Percentiles rank a stretch among this genome's conserved stretches.
These are phyloP conservation scores for Lamellibrachia satsuma DNA, from an alignment of 2,888 invertebrate genomes.

Conservation along the genomic window DNA sequence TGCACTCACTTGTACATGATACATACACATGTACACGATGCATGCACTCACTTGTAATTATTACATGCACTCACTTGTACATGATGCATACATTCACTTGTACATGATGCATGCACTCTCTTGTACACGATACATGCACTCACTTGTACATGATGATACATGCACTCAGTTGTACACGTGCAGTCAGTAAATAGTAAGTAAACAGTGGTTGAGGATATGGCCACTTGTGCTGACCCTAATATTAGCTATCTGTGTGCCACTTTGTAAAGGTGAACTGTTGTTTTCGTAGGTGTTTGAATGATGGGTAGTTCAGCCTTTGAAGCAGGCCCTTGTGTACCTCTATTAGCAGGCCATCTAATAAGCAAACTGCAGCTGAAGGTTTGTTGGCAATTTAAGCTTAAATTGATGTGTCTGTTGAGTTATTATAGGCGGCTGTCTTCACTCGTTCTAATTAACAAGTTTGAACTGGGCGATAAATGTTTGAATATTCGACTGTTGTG, in stretches of 20 bases:
- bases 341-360: conserved; percentile 17
- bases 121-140: no score
- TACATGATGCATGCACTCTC: no score
- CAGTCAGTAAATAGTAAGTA: background rate
- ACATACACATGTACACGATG: no score
- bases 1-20: no score
- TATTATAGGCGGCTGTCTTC: conserved; percentile 12
- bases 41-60: no score
- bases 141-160: no score
- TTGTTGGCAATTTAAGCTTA: background rate
- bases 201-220: background rate
- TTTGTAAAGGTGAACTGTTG: background rate
- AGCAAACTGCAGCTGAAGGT: background rate
- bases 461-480: background rate
- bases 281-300: conserved; percentile 3
- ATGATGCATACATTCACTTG: no score
- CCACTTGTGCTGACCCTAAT: background rate
- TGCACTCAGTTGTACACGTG: background rate
- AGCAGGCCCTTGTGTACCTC: background rate
- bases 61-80: no score
- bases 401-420: conserved; percentile 10
- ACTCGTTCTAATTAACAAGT: background rate
- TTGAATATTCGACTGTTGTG: background rate
- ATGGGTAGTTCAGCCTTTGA: background rate
- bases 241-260: background rate